Percentiles rank a stretch among this genome's conserved stretches.
These are phyloP conservation scores for Yponomeuta malinellus DNA, from an alignment of 2,888 invertebrate species.

Conservation along the genomic window DNA sequence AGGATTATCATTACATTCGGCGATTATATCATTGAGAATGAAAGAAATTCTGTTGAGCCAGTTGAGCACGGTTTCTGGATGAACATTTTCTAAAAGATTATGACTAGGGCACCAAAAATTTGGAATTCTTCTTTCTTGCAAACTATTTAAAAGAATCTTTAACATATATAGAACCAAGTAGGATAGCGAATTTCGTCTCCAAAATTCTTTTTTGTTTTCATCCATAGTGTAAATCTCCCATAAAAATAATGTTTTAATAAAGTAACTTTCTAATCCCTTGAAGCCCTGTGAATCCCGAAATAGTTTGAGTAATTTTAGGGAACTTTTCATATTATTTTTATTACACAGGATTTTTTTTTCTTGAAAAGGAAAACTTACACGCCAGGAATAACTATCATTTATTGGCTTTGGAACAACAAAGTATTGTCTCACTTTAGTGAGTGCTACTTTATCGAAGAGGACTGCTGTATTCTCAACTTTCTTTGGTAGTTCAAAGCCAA, in stretches of 20 bases:
- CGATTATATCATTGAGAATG: conserved; percentile 35
- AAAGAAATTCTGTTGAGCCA: conserved; percentile 41
- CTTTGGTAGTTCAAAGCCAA: conserved; percentile 40
- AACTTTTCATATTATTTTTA: conserved; percentile 45
- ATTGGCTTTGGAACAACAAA: conserved; percentile 53
- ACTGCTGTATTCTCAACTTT: conserved; percentile 33
- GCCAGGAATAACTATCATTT: conserved; percentile 44
- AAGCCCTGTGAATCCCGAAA: conserved; percentile 49
- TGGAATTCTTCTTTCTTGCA: conserved; percentile 31
- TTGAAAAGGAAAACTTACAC: conserved; percentile 50
- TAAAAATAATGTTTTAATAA: conserved; percentile 50
- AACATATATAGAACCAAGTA: conserved; percentile 46
- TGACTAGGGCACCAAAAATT: conserved; percentile 50
- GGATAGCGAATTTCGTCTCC: conserved; percentile 40
- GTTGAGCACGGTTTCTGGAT: conserved; percentile 38
- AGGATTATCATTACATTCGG: conserved; percentile 28
- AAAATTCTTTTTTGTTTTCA: conserved; percentile 32
- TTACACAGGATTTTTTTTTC: conserved; percentile 40
- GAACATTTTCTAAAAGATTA: conserved; percentile 45
- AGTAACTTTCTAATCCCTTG: conserved; percentile 48
- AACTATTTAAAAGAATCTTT: conserved; percentile 36
- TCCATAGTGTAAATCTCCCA: conserved; percentile 33
- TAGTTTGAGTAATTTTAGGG: conserved; percentile 43
- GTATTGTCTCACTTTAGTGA: conserved; percentile 32
- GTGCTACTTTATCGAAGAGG: conserved; percentile 33